Conservation (phyloP, 2,113 vertebrate genomes). For the Microcebus griseorufus region DNA sequence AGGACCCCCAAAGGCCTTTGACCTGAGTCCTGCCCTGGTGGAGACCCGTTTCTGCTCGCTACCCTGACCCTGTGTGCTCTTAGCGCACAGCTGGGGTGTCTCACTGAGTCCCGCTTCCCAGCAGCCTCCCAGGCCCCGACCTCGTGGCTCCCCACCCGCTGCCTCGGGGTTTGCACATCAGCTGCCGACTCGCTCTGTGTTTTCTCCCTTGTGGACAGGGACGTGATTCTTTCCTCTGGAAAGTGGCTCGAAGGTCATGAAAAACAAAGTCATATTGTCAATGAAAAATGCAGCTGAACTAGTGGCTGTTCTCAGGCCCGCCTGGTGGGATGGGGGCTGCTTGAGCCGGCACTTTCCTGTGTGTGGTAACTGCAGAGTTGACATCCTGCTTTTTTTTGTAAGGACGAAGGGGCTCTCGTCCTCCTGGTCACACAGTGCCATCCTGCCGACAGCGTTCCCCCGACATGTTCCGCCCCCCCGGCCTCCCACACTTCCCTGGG, state of each 20-base stretch:
- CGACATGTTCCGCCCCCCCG: neutral
- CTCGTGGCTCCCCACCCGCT: neutral
- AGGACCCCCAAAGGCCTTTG: neutral
- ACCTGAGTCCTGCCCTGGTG: neutral
- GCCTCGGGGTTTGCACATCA: neutral
- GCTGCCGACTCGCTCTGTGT: neutral
- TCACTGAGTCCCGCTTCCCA: neutral
- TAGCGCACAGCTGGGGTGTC: neutral
- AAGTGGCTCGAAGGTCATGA: neutral
- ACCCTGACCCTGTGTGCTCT: neutral
- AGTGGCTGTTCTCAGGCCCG: neutral
- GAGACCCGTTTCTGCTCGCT: neutral
- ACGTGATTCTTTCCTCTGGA: neutral
- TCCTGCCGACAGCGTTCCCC: neutral
- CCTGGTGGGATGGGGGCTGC: neutral
- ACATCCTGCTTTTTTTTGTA: neutral
- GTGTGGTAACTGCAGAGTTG: neutral
- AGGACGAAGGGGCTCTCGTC: neutral
- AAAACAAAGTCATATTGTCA: constrained; percentile 42
- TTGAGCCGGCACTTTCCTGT: neutral
- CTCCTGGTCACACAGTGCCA: neutral
- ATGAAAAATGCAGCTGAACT: neutral
- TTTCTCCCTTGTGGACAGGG: neutral
- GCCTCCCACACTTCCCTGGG: neutral
- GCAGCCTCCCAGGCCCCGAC: neutral